Conservation (phyloP, 1,140 invertebrate species). For the Aphidius gifuensis region DNA sequence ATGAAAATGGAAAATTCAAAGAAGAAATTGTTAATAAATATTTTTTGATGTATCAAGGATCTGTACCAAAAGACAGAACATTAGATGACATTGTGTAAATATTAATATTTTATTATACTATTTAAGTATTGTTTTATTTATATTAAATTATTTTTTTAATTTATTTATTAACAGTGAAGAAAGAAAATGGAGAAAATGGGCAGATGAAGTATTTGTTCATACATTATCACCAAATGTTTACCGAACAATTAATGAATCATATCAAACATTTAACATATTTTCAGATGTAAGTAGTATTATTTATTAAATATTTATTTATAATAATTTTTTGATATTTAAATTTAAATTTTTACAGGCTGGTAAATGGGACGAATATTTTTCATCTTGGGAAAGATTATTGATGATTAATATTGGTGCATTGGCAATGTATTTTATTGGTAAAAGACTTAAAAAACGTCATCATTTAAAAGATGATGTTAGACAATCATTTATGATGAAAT, state of each 20-base stretch:
- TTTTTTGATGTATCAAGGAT: conserved; percentile 83
- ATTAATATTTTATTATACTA: conserved; percentile 1
- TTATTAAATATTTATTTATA: background rate
- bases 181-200: conserved; percentile 93
- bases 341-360: conserved; percentile 61
- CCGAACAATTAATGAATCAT: conserved; percentile 75
- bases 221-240: conserved; percentile 97
- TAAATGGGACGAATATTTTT: conserved; percentile 89
- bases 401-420: conserved; percentile 92
- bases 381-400: conserved; percentile 75
- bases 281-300: conserved; percentile 59
- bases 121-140: background rate
- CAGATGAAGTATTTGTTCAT: conserved; percentile 87
- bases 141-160: background rate
- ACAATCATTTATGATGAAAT: conserved; percentile 86
- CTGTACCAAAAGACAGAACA: conserved; percentile 54
- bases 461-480: conserved; percentile 85
- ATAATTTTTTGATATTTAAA: background rate
- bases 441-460: conserved; percentile 82
- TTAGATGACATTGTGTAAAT: conserved; percentile 67
- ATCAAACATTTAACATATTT: conserved; percentile 90
- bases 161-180: conserved; percentile 67
- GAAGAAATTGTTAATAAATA: conserved; percentile 91
- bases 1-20: conserved; percentile 65
- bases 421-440: conserved; percentile 93